These are phyloP conservation scores for Marmota monax DNA, from an alignment of 2,113 vertebrate species.

Conservation along the genomic window DNA sequence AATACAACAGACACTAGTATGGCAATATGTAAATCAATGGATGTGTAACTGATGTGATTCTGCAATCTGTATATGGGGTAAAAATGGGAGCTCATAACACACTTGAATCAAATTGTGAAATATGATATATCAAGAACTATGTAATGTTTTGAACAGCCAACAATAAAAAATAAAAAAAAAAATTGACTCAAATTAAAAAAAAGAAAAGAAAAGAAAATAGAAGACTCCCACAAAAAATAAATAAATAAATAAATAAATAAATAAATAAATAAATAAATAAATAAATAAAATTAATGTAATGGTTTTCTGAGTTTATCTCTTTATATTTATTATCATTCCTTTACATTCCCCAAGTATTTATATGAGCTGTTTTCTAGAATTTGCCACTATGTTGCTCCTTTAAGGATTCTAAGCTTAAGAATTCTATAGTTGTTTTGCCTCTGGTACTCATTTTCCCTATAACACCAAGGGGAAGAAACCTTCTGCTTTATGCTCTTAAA, in stretches of 20 bases:
- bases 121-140: too few species aligned
- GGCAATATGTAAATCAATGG: too few species aligned
- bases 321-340: not conserved
- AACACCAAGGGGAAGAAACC: not conserved
- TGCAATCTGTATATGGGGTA: too few species aligned
- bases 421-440: not conserved
- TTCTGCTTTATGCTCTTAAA: not conserved
- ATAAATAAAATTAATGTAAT: not conserved
- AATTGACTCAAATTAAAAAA: too few species aligned
- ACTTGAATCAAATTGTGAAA: too few species aligned
- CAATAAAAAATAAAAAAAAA: too few species aligned
- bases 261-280: too few species aligned
- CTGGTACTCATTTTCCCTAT: not conserved
- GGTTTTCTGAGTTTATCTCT: not conserved
- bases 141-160: too few species aligned
- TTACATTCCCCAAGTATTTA: not conserved
- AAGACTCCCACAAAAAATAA: not conserved
- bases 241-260: too few species aligned
- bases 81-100: too few species aligned
- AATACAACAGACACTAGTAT: too few species aligned
- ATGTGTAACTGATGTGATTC: too few species aligned
- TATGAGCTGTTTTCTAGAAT: not conserved
- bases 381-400: not conserved
- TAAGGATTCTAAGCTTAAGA: not conserved
- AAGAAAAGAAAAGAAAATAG: constrained; percentile 6